These are phyloP conservation scores for Magallana angulata DNA, from an alignment of 1,140 invertebrate species.

Conservation along the genomic window DNA sequence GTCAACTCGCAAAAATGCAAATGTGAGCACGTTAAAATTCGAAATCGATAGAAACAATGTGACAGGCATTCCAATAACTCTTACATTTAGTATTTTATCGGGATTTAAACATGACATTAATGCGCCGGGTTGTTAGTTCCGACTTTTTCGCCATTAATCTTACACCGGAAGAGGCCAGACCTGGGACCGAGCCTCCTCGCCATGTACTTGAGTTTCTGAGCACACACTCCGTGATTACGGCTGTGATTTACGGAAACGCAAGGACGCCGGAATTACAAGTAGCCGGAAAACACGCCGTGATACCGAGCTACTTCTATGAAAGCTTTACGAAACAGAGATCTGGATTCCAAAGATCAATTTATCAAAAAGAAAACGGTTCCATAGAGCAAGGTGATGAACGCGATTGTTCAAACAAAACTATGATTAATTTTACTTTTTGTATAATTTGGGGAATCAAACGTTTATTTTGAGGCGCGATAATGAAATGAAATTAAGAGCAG, in stretches of 20 bases:
- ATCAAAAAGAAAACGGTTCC: background rate
- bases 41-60: background rate
- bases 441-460: too few relatives aligned
- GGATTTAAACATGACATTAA: background rate
- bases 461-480: too few relatives aligned
- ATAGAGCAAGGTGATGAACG: too few relatives aligned
- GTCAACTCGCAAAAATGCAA: background rate
- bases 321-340: background rate
- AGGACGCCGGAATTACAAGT: background rate
- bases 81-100: background rate
- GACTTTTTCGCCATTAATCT: conserved; percentile 2
- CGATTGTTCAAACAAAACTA: too few relatives aligned
- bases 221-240: background rate
- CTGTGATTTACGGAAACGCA: background rate
- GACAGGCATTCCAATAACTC: background rate
- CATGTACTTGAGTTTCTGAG: background rate
- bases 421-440: too few relatives aligned
- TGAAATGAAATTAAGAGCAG: too few relatives aligned
- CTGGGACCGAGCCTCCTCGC: background rate
- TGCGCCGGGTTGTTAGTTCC: background rate
- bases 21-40: conserved; percentile 13
- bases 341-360: background rate
- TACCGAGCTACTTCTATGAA: background rate
- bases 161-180: background rate
- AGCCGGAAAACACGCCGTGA: background rate